Evolutionary conservation across 1,140 invertebrate genomes (phyloP).

Genomic region (Mercenaria mercenaria): DNA sequence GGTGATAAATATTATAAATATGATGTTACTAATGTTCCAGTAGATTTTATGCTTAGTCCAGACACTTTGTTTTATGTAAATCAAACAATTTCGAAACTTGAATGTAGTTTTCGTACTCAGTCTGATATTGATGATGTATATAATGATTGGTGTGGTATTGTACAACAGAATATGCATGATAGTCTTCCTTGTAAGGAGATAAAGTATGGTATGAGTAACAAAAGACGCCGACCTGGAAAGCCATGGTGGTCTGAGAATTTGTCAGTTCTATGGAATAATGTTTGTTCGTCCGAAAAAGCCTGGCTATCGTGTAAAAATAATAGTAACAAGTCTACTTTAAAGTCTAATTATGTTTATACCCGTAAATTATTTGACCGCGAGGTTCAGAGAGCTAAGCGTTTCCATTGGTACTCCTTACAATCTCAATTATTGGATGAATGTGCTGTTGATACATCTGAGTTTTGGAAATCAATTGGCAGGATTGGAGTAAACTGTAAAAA

Average conservation of each 20-base stretch:
- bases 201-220: conserved; percentile 27
- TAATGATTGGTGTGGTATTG: conserved; percentile 12
- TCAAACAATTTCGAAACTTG: conserved; percentile 32
- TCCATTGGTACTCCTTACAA: conserved; percentile 39
- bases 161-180: conserved; percentile 9
- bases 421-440: conserved; percentile 38
- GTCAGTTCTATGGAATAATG: conserved; percentile 37
- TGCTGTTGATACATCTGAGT: neutral
- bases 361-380: conserved; percentile 44
- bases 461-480: conserved; percentile 25
- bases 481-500: conserved; percentile 9
- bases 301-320: conserved; percentile 17
- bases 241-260: conserved; percentile 52
- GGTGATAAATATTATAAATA: conserved; percentile 16
- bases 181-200: conserved; percentile 19
- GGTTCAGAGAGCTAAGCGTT: conserved; percentile 42
- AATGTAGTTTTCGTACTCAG: conserved; percentile 17
- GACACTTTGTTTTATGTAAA: conserved; percentile 14
- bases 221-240: conserved; percentile 32
- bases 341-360: neutral
- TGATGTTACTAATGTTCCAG: conserved; percentile 36
- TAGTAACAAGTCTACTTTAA: neutral
- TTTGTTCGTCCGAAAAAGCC: conserved; percentile 24
- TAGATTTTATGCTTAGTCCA: conserved; percentile 13
- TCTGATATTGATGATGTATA: conserved; percentile 28